These are phyloP conservation scores for Aphodius sticticus DNA, from an alignment of 2,888 invertebrate species.

Conservation along the genomic window DNA sequence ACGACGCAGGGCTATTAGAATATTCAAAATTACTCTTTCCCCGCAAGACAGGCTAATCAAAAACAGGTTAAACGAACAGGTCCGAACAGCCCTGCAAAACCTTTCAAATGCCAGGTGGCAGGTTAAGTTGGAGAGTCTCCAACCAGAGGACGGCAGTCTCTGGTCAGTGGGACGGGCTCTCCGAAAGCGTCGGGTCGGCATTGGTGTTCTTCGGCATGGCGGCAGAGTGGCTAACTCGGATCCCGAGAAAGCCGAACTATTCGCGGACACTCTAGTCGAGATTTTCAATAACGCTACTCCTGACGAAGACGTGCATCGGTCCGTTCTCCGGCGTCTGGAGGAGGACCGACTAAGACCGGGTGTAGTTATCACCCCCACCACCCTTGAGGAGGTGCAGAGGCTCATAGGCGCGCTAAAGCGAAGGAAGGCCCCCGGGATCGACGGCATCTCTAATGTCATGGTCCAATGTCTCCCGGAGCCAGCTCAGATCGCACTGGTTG, in stretches of 20 bases:
- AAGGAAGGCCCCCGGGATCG: neutral
- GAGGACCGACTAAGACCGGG: neutral
- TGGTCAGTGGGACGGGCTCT: neutral
- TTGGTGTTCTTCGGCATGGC: neutral
- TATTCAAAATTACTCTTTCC: neutral
- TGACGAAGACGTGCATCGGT: neutral
- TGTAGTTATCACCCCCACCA: neutral
- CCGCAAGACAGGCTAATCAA: neutral
- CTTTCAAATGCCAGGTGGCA: neutral
- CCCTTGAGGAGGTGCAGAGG: neutral
- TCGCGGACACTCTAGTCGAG: neutral
- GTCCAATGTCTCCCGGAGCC: constrained; percentile 5
- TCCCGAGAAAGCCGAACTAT: neutral
- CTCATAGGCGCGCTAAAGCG: neutral
- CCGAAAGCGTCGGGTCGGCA: neutral
- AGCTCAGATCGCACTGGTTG: neutral
- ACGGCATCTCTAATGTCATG: neutral
- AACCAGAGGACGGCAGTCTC: neutral
- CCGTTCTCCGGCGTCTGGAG: neutral
- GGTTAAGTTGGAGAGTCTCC: neutral
- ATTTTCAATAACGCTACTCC: neutral
- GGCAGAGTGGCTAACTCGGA: neutral
- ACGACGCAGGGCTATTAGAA: neutral
- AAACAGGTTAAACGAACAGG: neutral
- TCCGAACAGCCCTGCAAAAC: neutral